Percentiles rank a stretch among this genome's conserved stretches.
Evolutionary conservation across 2,797 vertebrate genomes (phyloP).

Genomic region (Molossus alvarezi): DNA sequence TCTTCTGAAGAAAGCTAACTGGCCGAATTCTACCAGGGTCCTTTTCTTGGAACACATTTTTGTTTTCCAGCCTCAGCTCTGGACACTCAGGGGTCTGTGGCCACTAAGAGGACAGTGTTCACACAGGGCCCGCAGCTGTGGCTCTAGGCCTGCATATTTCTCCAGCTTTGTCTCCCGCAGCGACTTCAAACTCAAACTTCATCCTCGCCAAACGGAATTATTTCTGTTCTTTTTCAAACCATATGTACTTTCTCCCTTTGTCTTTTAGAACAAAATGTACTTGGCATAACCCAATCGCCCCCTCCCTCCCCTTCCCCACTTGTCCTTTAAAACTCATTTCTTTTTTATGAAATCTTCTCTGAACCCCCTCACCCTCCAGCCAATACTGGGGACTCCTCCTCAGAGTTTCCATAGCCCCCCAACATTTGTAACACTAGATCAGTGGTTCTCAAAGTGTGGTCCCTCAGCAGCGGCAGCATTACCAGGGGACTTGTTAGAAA

Average conservation of each 20-base stretch:
- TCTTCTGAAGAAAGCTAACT: neutral
- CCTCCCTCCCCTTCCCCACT: neutral
- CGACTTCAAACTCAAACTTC: slow-evolving; percentile 42
- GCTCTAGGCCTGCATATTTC: neutral
- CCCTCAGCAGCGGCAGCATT: neutral
- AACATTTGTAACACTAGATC: neutral
- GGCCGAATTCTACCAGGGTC: neutral
- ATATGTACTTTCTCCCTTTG: neutral
- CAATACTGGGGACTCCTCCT: neutral
- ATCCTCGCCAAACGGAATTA: neutral
- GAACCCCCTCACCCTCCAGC: accelerated
- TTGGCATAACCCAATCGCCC: neutral
- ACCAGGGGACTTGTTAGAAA: neutral
- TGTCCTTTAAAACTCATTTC: neutral
- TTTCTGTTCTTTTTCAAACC: neutral
- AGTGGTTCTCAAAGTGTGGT: neutral
- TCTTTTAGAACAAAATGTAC: neutral
- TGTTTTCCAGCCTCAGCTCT: neutral
- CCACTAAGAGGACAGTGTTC: neutral
- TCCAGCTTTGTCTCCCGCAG: neutral
- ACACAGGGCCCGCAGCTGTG: neutral
- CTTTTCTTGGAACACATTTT: neutral
- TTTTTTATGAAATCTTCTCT: neutral
- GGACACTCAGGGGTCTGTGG: neutral
- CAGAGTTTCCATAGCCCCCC: neutral